Base-by-base conservation (phyloP, 35 echinoderm and acorn worm genomes). In the Apostichopus japonicus region DNA sequence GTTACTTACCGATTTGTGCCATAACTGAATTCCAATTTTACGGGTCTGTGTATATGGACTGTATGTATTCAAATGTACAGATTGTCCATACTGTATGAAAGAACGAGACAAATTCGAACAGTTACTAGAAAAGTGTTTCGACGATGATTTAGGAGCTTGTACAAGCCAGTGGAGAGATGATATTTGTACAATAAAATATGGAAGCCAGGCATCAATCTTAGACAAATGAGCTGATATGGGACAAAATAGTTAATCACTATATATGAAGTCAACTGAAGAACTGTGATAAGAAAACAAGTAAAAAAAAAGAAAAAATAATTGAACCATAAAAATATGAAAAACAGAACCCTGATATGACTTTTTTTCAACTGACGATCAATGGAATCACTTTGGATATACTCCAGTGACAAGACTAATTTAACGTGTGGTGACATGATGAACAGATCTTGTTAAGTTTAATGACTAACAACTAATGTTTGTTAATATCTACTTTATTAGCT, bases 31-130 rank as follows among this genome's bases (percentile, higher is more conserved):
- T 91, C 90, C 90, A 91, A 56, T 79, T 91, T 91, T 91, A 91
- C 90, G 90, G 90, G 73, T 91, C 77, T 91, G 90, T 90, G 72
- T 78, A 91, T 91, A 79, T 78, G 71, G 71, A 91, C 90, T 78
- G 72, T 78, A 58, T 59, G 72, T 91, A 71, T 72, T 73, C 9
- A 4, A 2, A 23, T 82, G 86, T 89, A 89, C 59, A 89, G 67
- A 72, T 67, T 89, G 61, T 89, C 61, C 86, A 89, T 72, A 89
- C 6, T 72, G 86, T 67, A 75, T 51, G 86, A 89, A 33, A 65
- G 62, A 61, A 91, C 77, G 51, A 77, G 51, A 59, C 71, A 54
- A 44, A 44, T 44, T 44, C 33, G 33, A 56, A 56, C 53, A 56
- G 72, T 77, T 77, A 24, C 15, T 53, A 91, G 15, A 53, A 13